These are phyloP conservation scores for Hyphantria cunea DNA, from an alignment of 1,140 invertebrate genomes.

Conservation along the genomic window DNA sequence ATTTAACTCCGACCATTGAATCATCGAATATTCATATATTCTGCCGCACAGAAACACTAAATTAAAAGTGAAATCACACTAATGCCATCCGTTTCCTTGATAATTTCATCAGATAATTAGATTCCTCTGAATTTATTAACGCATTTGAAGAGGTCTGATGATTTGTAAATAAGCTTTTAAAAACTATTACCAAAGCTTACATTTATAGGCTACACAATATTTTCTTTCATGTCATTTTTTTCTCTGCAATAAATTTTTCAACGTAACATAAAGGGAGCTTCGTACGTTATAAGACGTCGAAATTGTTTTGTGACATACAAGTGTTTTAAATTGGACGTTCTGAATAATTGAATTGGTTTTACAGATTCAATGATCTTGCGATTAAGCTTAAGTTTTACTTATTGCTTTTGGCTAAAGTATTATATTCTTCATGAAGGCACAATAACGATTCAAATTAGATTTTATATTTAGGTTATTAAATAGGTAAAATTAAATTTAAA, in stretches of 20 bases:
- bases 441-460: no score
- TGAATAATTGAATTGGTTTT: no score
- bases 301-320: conserved; percentile 56
- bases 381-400: no score
- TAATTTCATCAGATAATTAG: conserved; percentile 24
- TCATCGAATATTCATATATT: background rate
- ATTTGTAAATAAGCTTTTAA: conserved; percentile 31
- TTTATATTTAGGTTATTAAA: no score
- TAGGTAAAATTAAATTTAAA: no score
- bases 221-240: conserved; percentile 75
- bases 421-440: no score
- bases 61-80: conserved; percentile 17
- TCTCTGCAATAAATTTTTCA: conserved; percentile 67
- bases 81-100: conserved; percentile 23
- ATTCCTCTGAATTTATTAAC: conserved; percentile 23
- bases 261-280: conserved; percentile 61
- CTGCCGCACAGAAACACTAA: conserved; percentile 23
- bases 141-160: conserved; percentile 22
- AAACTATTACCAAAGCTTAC: conserved; percentile 42
- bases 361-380: no score
- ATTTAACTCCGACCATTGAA: background rate
- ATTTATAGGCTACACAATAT: conserved; percentile 45
- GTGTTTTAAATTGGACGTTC: background rate
- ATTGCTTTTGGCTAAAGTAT: no score
- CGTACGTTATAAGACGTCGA: conserved; percentile 65